Base-by-base conservation (phyloP, 2,797 vertebrate species). In the Allochrocebus solatus region DNA sequence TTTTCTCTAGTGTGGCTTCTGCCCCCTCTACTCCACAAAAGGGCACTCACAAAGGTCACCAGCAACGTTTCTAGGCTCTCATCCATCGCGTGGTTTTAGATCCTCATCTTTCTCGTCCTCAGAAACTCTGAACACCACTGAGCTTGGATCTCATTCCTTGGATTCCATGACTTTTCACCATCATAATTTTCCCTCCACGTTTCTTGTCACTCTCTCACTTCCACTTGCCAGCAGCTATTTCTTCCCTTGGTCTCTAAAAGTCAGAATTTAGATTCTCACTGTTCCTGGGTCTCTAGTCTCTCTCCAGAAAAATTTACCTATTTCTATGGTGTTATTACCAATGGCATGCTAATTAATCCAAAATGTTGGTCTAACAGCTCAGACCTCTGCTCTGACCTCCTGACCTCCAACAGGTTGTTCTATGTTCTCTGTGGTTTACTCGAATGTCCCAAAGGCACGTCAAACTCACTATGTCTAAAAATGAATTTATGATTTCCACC, bases 161-260 rank as follows among this genome's bases (percentile, higher is more conserved):
- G 22, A 1, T 26, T 50, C 59, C 55, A 3, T 72, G 59, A 43
- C 26, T 41, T 61, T 30, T 57, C 33, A 74, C 17, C 8, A 4
- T 33, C 57, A 17, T 1, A 2, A 12, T 10, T 24, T 78, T 13
- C 8, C 28, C 10, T 46, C 10, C 0, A 1, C 41, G 26, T 92
- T 94, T 81, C 87, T 0, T 0, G n/a, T 57, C 53, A 36, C 26
- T 64, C 36, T 72, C 89, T 89, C 14, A 2, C 10, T 17, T n/a
- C 55, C 10, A 14, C 48, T 19, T 55, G 30, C 9, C 74, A 76
- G 24, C 2, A 9, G 8, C 30, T n/a, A 8, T 39, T 80, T 48
- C 24, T 67, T 50, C 50, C 5, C 8, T 70, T 75, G 64, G 28
- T 48, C 76, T 92, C 61, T 41, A 53, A 36, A 50, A 5, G 43